phyloP scores from a whole-genome alignment of 2,113 vertebrate genomes.

The Ciconia boyciana region DNA sequence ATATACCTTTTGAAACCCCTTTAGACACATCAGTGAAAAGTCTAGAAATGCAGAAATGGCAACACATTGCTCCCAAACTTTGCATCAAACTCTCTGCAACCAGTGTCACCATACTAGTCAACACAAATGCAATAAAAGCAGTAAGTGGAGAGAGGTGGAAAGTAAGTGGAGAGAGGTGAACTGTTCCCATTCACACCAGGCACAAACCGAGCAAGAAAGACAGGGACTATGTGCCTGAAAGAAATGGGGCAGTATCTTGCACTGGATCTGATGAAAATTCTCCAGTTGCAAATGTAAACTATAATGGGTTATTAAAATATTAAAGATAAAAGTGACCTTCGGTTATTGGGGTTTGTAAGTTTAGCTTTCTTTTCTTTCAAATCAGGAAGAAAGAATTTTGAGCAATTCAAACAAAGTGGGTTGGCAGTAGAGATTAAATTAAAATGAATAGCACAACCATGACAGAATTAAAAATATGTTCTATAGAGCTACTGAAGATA shows the following conservation, averaged over 20 bases:
- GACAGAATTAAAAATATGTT: slow-evolving; percentile 13
- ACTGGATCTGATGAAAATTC: not conserved
- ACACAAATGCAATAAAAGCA: not conserved
- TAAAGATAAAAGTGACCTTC: slow-evolving; percentile 9
- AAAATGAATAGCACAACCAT: not conserved
- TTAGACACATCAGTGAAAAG: not conserved
- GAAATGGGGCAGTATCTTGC: not conserved
- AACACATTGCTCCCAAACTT: not conserved
- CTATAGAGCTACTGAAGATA: not conserved
- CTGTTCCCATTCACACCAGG: not conserved
- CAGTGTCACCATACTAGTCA: not conserved
- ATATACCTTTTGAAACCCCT: not conserved
- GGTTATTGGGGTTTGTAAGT: not conserved
- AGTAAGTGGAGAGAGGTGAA: too few relatives aligned
- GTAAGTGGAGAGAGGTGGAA: not conserved
- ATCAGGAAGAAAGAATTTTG: not conserved
- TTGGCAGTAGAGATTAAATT: slow-evolving; percentile 1
- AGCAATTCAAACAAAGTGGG: slow-evolving; percentile 1
- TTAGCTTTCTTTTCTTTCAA: not conserved
- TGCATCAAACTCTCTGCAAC: not conserved
- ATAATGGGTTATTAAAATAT: not conserved
- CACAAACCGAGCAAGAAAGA: not conserved
- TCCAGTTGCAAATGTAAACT: not conserved
- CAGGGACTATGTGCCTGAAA: not conserved
- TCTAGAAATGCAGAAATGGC: not conserved